Evolutionary conservation across 2,797 vertebrate genomes (phyloP).

Genomic region (Sebastiscus tertius): DNA sequence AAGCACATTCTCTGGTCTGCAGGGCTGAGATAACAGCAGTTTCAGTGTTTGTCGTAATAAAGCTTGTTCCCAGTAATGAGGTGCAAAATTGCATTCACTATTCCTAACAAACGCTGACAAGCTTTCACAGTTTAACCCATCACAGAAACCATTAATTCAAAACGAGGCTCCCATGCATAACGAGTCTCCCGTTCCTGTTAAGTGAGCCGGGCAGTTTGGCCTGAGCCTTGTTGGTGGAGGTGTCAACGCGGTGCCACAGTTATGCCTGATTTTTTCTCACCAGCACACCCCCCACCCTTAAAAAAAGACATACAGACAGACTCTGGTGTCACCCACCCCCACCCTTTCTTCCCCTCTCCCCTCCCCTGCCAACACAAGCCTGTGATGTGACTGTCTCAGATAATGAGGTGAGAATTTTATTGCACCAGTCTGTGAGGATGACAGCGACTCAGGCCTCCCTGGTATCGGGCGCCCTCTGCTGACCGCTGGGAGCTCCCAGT

Average conservation of each 20-base stretch:
- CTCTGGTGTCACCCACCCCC: conserved; percentile 63
- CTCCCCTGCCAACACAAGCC: conserved; percentile 73
- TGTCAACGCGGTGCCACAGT: conserved; percentile 61
- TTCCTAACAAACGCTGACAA: conserved; percentile 72
- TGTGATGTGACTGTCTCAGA: conserved; percentile 85
- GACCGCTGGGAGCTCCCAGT: conserved; percentile 17
- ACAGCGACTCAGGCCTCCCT: conserved; percentile 30
- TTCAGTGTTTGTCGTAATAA: conserved; percentile 36
- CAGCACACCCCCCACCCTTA: conserved; percentile 41
- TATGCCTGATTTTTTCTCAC: conserved; percentile 66
- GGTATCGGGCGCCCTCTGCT: conserved; percentile 82
- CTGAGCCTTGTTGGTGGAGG: conserved; percentile 51
- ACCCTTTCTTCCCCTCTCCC: conserved; percentile 66
- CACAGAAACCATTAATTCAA: conserved; percentile 68
- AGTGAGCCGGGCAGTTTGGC: conserved; percentile 74
- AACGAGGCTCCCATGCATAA: conserved; percentile 66
- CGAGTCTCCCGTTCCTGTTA: conserved; percentile 69
- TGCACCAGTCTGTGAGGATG: conserved; percentile 77
- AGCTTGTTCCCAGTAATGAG: conserved; percentile 66
- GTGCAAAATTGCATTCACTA: conserved; percentile 68
- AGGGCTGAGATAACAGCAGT: conserved; percentile 24
- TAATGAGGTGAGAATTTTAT: conserved; percentile 88
- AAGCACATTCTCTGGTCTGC: conserved; percentile 23
- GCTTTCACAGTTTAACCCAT: conserved; percentile 72
- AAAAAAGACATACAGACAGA: conserved; percentile 57